These are phyloP conservation scores for Nasua narica DNA, from an alignment of 2,797 vertebrate species.

Conservation along the genomic window DNA sequence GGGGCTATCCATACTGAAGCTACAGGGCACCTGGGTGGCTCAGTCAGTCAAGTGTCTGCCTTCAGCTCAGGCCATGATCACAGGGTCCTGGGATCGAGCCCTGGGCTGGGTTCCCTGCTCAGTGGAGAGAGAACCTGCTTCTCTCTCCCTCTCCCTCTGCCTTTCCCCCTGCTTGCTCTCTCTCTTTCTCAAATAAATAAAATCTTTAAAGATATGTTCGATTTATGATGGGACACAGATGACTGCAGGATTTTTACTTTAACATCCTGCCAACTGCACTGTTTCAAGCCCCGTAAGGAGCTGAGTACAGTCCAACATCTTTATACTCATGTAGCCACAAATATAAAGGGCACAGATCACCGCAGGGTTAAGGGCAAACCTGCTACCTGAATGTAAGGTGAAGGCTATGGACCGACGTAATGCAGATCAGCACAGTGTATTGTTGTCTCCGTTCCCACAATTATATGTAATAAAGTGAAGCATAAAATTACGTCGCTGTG, in stretches of 20 bases:
- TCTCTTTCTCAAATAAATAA: not conserved
- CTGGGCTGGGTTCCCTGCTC: not conserved
- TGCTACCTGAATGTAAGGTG: not conserved
- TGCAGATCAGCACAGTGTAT: not conserved
- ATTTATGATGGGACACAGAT: not conserved
- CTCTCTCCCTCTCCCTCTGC: not conserved
- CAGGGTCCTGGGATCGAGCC: not conserved
- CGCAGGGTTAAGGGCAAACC: not conserved
- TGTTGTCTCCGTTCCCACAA: not conserved
- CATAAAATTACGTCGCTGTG: not conserved
- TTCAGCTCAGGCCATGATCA: not conserved
- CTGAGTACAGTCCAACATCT: not conserved
- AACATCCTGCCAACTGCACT: no score
- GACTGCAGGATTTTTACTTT: not conserved
- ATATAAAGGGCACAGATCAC: not conserved
- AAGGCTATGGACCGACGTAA: not conserved
- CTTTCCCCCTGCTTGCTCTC: not conserved
- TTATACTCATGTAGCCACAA: not conserved
- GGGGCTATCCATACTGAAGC: rapidly evolving
- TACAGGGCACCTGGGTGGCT: not conserved
- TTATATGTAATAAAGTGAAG: not conserved
- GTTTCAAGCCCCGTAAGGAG: not conserved
- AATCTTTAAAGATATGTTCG: not conserved
- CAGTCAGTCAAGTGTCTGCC: not conserved
- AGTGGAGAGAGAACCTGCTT: not conserved